A percentile compares a stretch with the other conserved stretches of the same genome.
Evolutionary conservation across 2,888 invertebrate genomes (phyloP).

Genomic region (Alsophila aescularia): DNA sequence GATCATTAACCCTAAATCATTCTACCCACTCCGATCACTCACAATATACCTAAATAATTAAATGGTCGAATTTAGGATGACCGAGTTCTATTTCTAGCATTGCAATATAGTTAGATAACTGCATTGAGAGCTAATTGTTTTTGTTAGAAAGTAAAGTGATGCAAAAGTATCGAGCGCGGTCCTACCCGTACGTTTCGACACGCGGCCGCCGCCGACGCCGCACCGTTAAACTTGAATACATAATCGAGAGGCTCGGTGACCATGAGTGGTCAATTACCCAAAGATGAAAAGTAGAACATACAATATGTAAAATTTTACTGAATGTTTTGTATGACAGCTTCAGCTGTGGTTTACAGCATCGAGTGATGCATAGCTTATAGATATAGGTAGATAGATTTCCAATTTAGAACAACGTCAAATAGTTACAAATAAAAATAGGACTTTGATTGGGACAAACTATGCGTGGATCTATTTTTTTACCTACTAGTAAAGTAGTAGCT

Average conservation of each 20-base stretch:
- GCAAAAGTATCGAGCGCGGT: slow-evolving; percentile 33
- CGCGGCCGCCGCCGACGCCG: neutral
- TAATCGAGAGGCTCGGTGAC: slow-evolving; percentile 11
- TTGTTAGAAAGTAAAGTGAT: neutral
- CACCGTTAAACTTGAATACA: slow-evolving; percentile 8
- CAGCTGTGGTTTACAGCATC: neutral
- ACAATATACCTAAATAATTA: too few species aligned
- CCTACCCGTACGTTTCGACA: slow-evolving; percentile 31
- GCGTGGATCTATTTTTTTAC: too few species aligned
- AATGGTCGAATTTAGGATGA: too few species aligned
- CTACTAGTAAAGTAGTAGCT: too few species aligned
- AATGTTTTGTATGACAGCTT: neutral
- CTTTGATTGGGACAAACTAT: too few species aligned
- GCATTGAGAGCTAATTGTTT: neutral
- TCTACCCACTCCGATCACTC: too few species aligned
- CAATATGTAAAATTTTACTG: neutral
- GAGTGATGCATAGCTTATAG: too few species aligned
- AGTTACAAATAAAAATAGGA: too few species aligned
- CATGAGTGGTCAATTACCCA: slow-evolving; percentile 16
- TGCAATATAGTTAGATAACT: neutral
- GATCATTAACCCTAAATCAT: too few species aligned
- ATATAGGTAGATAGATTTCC: too few species aligned
- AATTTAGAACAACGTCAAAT: too few species aligned
- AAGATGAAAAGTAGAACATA: slow-evolving; percentile 12
- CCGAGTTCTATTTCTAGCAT: too few species aligned